Evolutionary conservation across 1,140 invertebrate species (phyloP).

Genomic region (Bombus cullumanus): DNA sequence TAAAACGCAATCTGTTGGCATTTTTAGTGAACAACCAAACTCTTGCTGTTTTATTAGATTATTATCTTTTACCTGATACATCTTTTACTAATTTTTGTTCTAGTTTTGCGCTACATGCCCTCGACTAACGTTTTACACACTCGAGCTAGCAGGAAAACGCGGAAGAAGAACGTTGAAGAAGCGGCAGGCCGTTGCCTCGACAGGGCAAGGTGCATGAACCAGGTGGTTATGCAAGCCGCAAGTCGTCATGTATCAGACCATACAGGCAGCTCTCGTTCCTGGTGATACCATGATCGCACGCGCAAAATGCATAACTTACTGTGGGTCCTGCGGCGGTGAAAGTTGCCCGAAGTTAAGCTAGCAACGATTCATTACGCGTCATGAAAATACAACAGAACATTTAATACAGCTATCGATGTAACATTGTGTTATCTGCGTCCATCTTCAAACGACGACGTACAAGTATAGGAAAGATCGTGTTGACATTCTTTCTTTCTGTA

Average conservation of each 20-base stretch:
- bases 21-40: neutral
- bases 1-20: neutral
- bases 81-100: neutral
- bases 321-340: constrained; percentile 74
- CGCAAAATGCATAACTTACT: constrained; percentile 78
- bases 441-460: neutral
- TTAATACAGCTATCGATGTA: neutral
- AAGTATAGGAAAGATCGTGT: too few species aligned
- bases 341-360: constrained; percentile 79
- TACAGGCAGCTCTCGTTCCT: constrained; percentile 69
- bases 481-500: neutral
- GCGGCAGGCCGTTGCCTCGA: constrained; percentile 36
- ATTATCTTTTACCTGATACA: neutral
- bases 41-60: neutral
- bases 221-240: constrained; percentile 67
- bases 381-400: neutral
- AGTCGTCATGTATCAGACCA: constrained; percentile 73
- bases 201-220: constrained; percentile 71
- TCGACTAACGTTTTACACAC: neutral
- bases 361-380: constrained; percentile 45
- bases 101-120: neutral
- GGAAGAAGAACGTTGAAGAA: constrained; percentile 33
- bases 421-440: neutral
- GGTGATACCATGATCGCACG: constrained; percentile 74
- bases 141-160: constrained; percentile 15